These are phyloP conservation scores for Pangasianodon gigas DNA, from an alignment of 2,113 vertebrate species.

Conservation along the genomic window DNA sequence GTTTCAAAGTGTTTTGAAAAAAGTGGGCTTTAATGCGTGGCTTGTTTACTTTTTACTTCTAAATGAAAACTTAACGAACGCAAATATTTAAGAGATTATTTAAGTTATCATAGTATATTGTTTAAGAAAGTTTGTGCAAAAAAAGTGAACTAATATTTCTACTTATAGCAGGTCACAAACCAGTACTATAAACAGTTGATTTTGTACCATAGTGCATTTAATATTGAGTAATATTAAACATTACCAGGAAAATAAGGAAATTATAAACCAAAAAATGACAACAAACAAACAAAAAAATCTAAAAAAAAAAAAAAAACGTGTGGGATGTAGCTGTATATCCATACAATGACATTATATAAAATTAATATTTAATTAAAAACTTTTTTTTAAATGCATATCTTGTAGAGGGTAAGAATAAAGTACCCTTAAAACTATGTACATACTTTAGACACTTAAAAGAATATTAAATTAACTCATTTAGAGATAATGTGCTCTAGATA, in stretches of 20 bases:
- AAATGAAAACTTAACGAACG: background rate
- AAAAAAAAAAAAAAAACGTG: background rate
- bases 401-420: too few species aligned
- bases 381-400: too few species aligned
- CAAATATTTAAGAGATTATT: background rate
- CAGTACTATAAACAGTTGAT: background rate
- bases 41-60: background rate
- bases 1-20: background rate
- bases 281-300: background rate
- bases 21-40: background rate
- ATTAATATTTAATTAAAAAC: background rate
- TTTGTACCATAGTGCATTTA: background rate
- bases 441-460: background rate
- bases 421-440: too few species aligned
- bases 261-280: background rate
- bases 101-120: background rate
- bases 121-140: background rate
- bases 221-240: background rate
- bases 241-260: background rate
- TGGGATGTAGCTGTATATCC: background rate
- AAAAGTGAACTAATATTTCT: background rate
- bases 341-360: background rate
- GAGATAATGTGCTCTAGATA: background rate
- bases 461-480: background rate
- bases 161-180: background rate